phyloP scores from a whole-genome alignment of 2,797 vertebrate genomes.

The Moxostoma hubbsi region DNA sequence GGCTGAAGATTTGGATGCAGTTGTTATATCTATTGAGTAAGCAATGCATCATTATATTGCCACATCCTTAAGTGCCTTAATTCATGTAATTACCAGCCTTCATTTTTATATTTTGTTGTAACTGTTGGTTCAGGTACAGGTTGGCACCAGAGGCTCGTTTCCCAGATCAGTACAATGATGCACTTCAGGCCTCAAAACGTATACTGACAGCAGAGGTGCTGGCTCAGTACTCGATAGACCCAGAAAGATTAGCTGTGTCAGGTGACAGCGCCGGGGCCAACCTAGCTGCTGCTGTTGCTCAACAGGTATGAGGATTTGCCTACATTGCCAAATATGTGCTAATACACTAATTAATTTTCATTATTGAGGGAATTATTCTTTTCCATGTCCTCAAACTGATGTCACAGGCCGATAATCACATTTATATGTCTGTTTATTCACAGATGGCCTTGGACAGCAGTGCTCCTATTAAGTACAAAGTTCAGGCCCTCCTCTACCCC shows the following conservation, averaged over 20 bases:
- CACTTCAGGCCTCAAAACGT: conserved; percentile 79
- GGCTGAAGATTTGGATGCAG: conserved; percentile 88
- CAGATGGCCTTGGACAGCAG: conserved; percentile 83
- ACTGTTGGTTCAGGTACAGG: conserved; percentile 82
- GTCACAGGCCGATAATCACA: neutral
- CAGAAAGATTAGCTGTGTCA: conserved; percentile 84
- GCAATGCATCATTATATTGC: neutral
- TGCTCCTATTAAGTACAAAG: conserved; percentile 77
- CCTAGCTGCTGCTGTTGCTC: conserved; percentile 88
- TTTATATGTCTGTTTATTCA: neutral
- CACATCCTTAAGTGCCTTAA: neutral
- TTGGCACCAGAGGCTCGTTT: conserved; percentile 89
- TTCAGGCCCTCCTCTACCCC: conserved; percentile 93
- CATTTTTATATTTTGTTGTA: neutral
- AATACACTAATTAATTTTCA: neutral
- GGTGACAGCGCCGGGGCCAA: conserved; percentile 96
- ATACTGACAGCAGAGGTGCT: conserved; percentile 83
- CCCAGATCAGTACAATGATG: conserved; percentile 88
- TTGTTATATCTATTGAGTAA: conserved; percentile 92
- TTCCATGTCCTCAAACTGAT: neutral
- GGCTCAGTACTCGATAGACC: conserved; percentile 81
- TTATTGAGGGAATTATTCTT: neutral
- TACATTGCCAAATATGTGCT: neutral
- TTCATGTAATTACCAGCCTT: neutral
- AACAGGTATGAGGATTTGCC: conserved; percentile 79